phyloP scores from a whole-genome alignment of 2,888 invertebrate genomes.

The Lypha dubia region DNA sequence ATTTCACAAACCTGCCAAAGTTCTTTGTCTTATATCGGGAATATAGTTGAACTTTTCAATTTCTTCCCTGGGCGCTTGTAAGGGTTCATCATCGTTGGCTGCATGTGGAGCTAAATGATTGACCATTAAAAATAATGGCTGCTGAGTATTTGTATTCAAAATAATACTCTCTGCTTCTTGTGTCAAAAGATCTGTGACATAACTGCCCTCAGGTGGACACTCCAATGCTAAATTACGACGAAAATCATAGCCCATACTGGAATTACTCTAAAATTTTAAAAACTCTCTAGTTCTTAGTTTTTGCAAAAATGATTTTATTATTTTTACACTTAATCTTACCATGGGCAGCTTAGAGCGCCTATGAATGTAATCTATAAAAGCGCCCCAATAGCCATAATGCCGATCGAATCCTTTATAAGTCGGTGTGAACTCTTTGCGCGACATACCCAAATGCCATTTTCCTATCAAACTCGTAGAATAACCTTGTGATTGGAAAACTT shows the following conservation, averaged over 20 bases:
- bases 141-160: constrained; percentile 80
- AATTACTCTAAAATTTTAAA: constrained; percentile 51
- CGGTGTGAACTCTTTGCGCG: constrained; percentile 86
- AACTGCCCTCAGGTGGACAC: constrained; percentile 85
- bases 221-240: constrained; percentile 84
- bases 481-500: constrained; percentile 88
- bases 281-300: background rate
- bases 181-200: constrained; percentile 89
- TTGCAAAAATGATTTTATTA: background rate
- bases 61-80: constrained; percentile 90
- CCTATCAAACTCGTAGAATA: constrained; percentile 93
- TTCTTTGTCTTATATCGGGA: constrained; percentile 86
- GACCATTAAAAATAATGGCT: constrained; percentile 91
- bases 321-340: constrained; percentile 73
- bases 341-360: constrained; percentile 85
- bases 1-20: constrained; percentile 86
- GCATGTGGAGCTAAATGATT: constrained; percentile 92
- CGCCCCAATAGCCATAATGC: constrained; percentile 93
- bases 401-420: constrained; percentile 90
- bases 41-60: constrained; percentile 88
- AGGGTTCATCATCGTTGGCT: constrained; percentile 87
- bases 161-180: constrained; percentile 87
- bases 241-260: constrained; percentile 84
- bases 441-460: constrained; percentile 96
- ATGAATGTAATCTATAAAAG: constrained; percentile 91